These are phyloP conservation scores for Deroptyus accipitrinus DNA, from an alignment of 2,113 vertebrate genomes.

Conservation along the genomic window DNA sequence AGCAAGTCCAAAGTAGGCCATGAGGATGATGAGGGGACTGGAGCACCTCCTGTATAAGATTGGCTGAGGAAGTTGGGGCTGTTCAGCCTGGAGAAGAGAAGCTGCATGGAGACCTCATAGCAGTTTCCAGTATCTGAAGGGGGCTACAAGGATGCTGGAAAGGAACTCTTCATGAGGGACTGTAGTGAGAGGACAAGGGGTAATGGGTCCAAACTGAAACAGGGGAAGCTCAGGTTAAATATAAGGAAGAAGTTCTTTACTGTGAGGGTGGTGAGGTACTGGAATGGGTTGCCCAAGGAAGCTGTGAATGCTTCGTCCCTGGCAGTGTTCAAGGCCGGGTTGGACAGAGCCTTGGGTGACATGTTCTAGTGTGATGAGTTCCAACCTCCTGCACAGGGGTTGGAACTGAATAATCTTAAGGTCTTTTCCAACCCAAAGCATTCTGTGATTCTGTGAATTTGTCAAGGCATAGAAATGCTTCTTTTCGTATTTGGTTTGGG, in stretches of 20 bases:
- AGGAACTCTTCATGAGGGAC: background rate
- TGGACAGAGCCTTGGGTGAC: background rate
- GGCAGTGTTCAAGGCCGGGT: background rate
- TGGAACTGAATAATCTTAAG: background rate
- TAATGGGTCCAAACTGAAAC: background rate
- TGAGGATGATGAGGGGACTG: too few relatives aligned
- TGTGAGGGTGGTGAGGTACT: background rate
- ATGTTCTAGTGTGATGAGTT: background rate
- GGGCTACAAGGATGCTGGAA: background rate
- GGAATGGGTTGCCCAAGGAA: background rate
- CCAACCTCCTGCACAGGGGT: background rate
- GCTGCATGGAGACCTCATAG: background rate
- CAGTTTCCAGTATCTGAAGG: background rate
- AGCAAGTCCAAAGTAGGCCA: background rate
- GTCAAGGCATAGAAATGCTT: background rate
- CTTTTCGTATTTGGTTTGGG: background rate
- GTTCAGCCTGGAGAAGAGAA: background rate
- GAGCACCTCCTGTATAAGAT: too few relatives aligned
- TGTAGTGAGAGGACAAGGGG: background rate
- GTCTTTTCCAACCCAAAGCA: background rate
- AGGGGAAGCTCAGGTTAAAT: background rate
- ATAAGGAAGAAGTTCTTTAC: background rate
- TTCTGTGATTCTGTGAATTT: background rate
- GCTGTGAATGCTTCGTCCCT: background rate
- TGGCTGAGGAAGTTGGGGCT: too few relatives aligned